A percentile compares a stretch with the other conserved stretches of the same genome.
phyloP scores from a whole-genome alignment of 2,888 invertebrate genomes.

The Noctuana brunneofusca region DNA sequence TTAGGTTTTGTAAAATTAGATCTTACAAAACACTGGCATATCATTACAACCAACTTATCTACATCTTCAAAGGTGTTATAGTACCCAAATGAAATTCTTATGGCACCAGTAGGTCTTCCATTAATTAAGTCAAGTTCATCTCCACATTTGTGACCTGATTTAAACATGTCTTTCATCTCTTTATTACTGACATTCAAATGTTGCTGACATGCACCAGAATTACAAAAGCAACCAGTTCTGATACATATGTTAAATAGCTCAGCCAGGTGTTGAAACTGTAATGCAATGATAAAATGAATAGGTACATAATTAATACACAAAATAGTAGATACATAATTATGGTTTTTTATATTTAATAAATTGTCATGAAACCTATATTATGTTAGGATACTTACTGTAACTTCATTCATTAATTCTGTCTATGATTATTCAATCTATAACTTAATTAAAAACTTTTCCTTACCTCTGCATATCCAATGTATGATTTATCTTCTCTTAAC shows the following conservation, averaged over 20 bases:
- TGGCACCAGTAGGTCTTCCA: conserved; percentile 95
- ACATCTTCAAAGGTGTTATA: conserved; percentile 90
- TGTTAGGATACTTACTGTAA: too few species aligned
- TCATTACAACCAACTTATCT: conserved; percentile 87
- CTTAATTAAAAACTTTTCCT: conserved; percentile 37
- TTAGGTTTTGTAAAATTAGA: conserved; percentile 54
- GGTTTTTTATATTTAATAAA: too few species aligned
- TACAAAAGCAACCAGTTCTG: conserved; percentile 98
- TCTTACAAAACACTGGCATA: conserved; percentile 88
- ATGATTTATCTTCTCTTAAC: conserved; percentile 87
- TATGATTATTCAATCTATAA: too few species aligned
- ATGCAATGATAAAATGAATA: conserved; percentile 10
- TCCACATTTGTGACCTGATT: conserved; percentile 95
- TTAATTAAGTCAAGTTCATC: conserved; percentile 93
- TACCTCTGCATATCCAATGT: conserved; percentile 95
- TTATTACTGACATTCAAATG: conserved; percentile 87
- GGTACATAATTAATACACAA: background rate
- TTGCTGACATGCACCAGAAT: conserved; percentile 96
- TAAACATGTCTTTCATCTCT: conserved; percentile 89
- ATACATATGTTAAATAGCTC: conserved; percentile 92
- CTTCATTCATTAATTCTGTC: too few species aligned
- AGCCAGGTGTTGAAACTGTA: conserved; percentile 93
- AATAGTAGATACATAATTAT: too few species aligned
- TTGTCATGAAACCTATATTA: too few species aligned
- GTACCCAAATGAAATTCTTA: conserved; percentile 96